phyloP scores from a whole-genome alignment of 1,140 invertebrate species.

The Zophobas morio region DNA sequence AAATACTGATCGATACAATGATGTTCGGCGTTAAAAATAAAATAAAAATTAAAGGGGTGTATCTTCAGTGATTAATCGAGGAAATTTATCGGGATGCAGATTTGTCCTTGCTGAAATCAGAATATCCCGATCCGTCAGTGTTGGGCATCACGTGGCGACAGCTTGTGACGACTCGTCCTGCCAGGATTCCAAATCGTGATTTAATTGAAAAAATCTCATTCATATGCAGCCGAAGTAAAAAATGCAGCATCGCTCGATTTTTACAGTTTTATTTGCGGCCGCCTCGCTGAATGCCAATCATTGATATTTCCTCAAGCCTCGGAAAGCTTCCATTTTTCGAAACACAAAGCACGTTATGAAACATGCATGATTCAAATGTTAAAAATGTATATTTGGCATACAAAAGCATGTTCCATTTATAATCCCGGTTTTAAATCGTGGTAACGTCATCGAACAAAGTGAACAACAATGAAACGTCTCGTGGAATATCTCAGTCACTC shows the following conservation, averaged over 20 bases:
- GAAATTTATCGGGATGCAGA: neutral
- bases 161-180: constrained; percentile 34
- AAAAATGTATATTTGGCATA: constrained; percentile 64
- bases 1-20: neutral
- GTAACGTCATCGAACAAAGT: constrained; percentile 64
- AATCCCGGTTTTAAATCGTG: constrained; percentile 61
- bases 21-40: neutral
- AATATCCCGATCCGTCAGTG: neutral
- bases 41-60: neutral
- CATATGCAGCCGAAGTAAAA: constrained; percentile 67
- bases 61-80: neutral
- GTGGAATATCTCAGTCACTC: constrained; percentile 66
- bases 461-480: constrained; percentile 66
- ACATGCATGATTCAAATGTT: constrained; percentile 63
- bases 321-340: constrained; percentile 45
- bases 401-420: constrained; percentile 64
- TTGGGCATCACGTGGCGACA: constrained; percentile 12
- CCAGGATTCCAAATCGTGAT: constrained; percentile 61
- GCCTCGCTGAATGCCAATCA: constrained; percentile 63
- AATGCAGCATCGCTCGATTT: constrained; percentile 62
- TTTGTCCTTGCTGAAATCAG: neutral
- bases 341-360: constrained; percentile 57
- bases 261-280: constrained; percentile 60
- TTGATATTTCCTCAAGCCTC: constrained; percentile 57
- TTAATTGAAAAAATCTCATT: constrained; percentile 69